Base-by-base conservation (phyloP, 2,888 invertebrate species). In the Steinernema scapterisci region DNA sequence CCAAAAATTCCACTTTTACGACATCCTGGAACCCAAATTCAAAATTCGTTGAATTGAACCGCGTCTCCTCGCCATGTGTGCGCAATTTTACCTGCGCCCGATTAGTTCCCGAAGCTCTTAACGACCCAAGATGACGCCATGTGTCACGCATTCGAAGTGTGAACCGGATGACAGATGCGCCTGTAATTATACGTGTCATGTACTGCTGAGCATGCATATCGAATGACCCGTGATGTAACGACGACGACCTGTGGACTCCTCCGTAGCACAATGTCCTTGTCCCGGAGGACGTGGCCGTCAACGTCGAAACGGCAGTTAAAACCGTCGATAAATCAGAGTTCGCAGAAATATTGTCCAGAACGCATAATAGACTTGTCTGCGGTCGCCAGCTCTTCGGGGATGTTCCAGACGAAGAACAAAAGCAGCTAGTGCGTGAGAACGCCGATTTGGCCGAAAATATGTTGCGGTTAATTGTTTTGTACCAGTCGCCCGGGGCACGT, bases 201-300 rank as follows among this genome's bases (percentile, higher is more conserved):
- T 63, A 38, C 23, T 63, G 38, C 63, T 25, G 63, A 63, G 27
- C 63, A 63, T 63, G 63, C 63, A 63, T 63, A 63, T 63, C 63
- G 63, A 63, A 63, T 63, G 63, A 38, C 63, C 63, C 6, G 63
- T 63, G 63, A 63, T 63, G 63, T 63, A 63, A 63, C 63, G 6
- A 16, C 45, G 16, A 11, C 48, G 48, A n/a, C 48, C 48, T 48
- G 25, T 27, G 63, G 63, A 16, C 63, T 27, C 19, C 23, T 23
- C 52, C n/a, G 16, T 23, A 6, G 21, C 23, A 25, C 31, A 25
- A 19, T 23, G 52, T 52, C 52, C 52, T 52, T 52, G 52, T 52
- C 52, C 52, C 52, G 52, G 19, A 21, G 52, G 52, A 23, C 52
- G 23, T 52, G 11, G 9, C 9, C 38, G 38, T 38, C 38, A 3